Evolutionary conservation across 1,140 invertebrate species (phyloP).

Genomic region (Leptopilina boulardi): DNA sequence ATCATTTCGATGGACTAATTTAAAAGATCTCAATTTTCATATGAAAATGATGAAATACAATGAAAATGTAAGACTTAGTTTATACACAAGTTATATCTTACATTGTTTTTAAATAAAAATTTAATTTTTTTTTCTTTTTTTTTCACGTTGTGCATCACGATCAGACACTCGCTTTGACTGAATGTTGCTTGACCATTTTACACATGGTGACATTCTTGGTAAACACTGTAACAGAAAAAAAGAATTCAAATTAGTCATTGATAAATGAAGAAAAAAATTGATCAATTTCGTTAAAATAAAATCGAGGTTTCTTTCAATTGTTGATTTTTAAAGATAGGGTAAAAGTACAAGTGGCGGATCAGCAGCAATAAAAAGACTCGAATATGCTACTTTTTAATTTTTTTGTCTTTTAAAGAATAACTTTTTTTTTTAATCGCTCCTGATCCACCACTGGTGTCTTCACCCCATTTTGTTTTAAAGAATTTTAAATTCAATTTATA

Average conservation of each 20-base stretch:
- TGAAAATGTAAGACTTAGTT: constrained; percentile 40
- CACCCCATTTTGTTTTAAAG: no score
- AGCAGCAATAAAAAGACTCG: no score
- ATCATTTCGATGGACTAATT: constrained; percentile 34
- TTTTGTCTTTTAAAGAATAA: no score
- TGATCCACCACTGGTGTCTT: no score
- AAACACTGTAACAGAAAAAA: constrained; percentile 43
- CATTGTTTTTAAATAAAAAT: constrained; percentile 51
- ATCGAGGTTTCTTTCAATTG: no score
- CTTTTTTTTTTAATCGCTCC: no score
- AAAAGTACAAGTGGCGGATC: no score
- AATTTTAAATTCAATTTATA: no score
- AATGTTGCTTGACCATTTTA: constrained; percentile 36
- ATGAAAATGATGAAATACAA: constrained; percentile 12
- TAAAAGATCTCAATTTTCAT: constrained; percentile 23
- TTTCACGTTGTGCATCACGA: constrained; percentile 42
- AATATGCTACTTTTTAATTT: no score
- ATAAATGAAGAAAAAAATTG: not conserved
- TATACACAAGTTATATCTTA: constrained; percentile 52
- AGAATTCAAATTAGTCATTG: not conserved
- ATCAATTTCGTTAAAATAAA: no score
- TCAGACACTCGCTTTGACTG: constrained; percentile 37
- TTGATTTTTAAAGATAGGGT: no score
- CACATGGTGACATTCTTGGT: constrained; percentile 38
- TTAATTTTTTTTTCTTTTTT: no score